These are phyloP conservation scores for Pycnomerus fuliginosus DNA, from an alignment of 2,888 invertebrate genomes.

Conservation along the genomic window DNA sequence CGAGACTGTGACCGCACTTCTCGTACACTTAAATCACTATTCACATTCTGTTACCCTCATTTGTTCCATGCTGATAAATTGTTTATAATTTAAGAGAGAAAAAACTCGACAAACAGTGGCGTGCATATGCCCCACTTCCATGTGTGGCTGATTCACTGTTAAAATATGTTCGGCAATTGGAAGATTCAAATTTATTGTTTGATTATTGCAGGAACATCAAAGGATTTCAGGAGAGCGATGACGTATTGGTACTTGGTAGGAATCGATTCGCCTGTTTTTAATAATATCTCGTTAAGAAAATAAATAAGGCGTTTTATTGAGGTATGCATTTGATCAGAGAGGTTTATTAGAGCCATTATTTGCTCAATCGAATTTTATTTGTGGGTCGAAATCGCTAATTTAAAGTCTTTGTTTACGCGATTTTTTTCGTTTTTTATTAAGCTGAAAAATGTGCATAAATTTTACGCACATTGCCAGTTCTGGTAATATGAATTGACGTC, in stretches of 20 bases:
- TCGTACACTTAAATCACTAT: not conserved
- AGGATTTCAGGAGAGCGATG: slow-evolving; percentile 13
- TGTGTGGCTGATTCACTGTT: slow-evolving; percentile 7
- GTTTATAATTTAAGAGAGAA: slow-evolving; percentile 6
- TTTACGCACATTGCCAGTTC: too few species aligned
- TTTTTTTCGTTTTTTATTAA: too few species aligned
- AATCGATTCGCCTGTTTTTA: slow-evolving; percentile 16
- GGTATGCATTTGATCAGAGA: slow-evolving; percentile 12
- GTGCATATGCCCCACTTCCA: slow-evolving; percentile 15
- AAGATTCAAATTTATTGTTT: too few species aligned
- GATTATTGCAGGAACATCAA: slow-evolving; percentile 10
- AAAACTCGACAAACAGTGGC: slow-evolving; percentile 17
- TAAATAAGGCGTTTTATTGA: slow-evolving; percentile 14
- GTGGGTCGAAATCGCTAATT: too few species aligned
- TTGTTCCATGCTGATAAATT: slow-evolving; percentile 1
- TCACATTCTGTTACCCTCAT: not conserved
- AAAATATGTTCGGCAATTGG: slow-evolving; percentile 7
- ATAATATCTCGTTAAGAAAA: slow-evolving; percentile 12
- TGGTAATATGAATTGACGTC: too few species aligned
- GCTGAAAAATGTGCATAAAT: too few species aligned
- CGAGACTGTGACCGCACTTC: slow-evolving; percentile 8
- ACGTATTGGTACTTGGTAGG: slow-evolving; percentile 6
- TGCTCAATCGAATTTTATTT: slow-evolving; percentile 12
- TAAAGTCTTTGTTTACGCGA: too few species aligned
- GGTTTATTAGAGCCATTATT: slow-evolving; percentile 18